Base-by-base conservation (phyloP, 1,140 invertebrate species). In the Heliconius himera region DNA sequence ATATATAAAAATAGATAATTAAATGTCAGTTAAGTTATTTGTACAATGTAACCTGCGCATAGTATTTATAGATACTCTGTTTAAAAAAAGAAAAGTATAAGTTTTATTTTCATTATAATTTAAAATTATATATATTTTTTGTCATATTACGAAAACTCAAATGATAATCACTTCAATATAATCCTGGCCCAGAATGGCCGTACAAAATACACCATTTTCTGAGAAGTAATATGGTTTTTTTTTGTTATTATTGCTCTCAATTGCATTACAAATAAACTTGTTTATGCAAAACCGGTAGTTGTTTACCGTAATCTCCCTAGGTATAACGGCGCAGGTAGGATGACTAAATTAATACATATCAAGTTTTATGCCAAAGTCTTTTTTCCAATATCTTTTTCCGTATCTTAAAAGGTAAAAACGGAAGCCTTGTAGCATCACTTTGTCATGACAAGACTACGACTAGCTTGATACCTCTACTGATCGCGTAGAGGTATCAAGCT, bases 231-330 rank as follows among this genome's bases (percentile, higher is more conserved):
- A 76, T 70, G 1, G 9, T 13, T 66, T 74, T 74, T 74, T 74
- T 74, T 74, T 33, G 26, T 51, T 54, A 74, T 51, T 29, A 76
- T 56, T 74, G 70, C 73, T 49, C 78, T 70, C 60, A 66, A 66
- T 66, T 66, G 60, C 60, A 66, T 66, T 66, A 66, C 22, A 66
- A 66, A 72, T 29, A 77, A 78, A 82, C 76, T 77, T 78, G 76
- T 74, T 60, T 73, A 79, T 36, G 76, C 56, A 78, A 82, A 85
- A 85, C 83, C 84, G 80, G 82, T 81, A 56, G 36, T 51, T 75
- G 79, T 81, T 82, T 84, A 84, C 84, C 76, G 82, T 85, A 85
- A 73, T 80, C 33, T 60, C 56, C 56, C 22, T 66, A 66, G n/a
- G 60, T 73, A 74, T 85, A 85, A 85, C 84, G 84, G 84, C 56